Evolutionary conservation across 1,140 invertebrate genomes (phyloP), one percentile per base, ranked within the genome.

Genomic region (Callitettix versicolor): DNA sequence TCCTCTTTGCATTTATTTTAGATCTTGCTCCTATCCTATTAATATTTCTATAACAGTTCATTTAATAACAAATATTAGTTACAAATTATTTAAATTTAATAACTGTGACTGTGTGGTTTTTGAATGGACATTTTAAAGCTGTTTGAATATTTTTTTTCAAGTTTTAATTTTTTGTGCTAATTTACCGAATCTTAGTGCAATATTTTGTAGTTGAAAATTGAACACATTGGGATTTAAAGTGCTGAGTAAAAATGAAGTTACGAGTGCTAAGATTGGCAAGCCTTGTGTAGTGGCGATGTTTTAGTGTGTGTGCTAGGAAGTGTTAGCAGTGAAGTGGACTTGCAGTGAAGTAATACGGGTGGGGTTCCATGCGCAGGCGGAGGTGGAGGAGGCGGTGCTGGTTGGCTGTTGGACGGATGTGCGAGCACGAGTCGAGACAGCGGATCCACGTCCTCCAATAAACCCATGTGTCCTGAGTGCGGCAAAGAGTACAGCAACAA

Each of bases 391-490:
- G 38, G 34, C 14, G 54, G 54, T 17, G 36, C 30, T 20, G 47
- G 36, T 18, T 26, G 49, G 36, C 21, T 46, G 34, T 47, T 36
- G 50, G 50, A 40, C 17, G 34, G 9, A 22, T 17, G 22, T 20
- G 21, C 41, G 21, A 24, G 22, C 64, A 69, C 48, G 61, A 66
- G 4, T 63, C 63, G 12, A 65, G 64, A n/a, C 62, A 63, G 41
- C 57, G 60, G 38, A 58, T 62, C 14, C 62, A 62, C 22, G 42
- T 33, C 49, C n/a, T 43, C 58, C 43, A 20, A 46, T 61, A 80
- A 79, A 67, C 79, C 80, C 55, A 78, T 79, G 62, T 82, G 80
- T 67, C 80, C 79, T 33, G 77, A 79, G 65, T 82, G 80, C 69
- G 79, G 80, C 59, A 81, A 81, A 66, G 76, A 76, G 48, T 83